phyloP scores from a whole-genome alignment of 2,888 invertebrate genomes.

The Muschampia plurimacula region DNA sequence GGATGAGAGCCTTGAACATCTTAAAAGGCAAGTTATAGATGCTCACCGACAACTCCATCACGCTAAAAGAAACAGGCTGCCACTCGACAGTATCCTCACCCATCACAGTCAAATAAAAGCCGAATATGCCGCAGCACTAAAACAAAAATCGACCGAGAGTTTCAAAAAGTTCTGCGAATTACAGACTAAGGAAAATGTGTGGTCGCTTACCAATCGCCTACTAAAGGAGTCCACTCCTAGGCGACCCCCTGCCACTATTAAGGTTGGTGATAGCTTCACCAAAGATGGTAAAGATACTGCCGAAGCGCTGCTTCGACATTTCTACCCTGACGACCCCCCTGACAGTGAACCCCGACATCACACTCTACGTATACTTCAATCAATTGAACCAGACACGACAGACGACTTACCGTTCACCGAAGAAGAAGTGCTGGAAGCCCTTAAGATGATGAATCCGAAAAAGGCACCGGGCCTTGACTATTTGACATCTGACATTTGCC shows the following conservation, averaged over 20 bases:
- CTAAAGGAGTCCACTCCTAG: conserved; percentile 28
- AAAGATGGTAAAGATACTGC: conserved; percentile 29
- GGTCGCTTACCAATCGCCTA: conserved; percentile 42
- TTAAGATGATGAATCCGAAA: background rate
- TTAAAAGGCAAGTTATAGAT: conserved; percentile 13
- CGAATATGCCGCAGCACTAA: background rate
- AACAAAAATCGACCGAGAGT: conserved; percentile 17
- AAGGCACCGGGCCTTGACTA: conserved; percentile 45
- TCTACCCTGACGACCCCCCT: conserved; percentile 40
- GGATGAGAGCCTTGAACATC: background rate
- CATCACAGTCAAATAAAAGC: background rate
- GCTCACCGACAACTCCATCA: background rate
- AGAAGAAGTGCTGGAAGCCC: background rate
- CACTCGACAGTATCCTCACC: background rate
- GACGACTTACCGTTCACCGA: conserved; percentile 31
- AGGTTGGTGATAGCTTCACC: conserved; percentile 32
- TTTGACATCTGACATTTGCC: conserved; percentile 37
- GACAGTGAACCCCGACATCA: conserved; percentile 28
- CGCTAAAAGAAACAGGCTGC: background rate
- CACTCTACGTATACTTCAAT: background rate
- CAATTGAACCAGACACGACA: background rate
- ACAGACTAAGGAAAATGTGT: conserved; percentile 43
- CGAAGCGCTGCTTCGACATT: conserved; percentile 35
- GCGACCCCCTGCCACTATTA: conserved; percentile 30
- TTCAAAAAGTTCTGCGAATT: conserved; percentile 40